phyloP scores from a whole-genome alignment of 1,140 invertebrate genomes.

The Pogonus chalceus region DNA sequence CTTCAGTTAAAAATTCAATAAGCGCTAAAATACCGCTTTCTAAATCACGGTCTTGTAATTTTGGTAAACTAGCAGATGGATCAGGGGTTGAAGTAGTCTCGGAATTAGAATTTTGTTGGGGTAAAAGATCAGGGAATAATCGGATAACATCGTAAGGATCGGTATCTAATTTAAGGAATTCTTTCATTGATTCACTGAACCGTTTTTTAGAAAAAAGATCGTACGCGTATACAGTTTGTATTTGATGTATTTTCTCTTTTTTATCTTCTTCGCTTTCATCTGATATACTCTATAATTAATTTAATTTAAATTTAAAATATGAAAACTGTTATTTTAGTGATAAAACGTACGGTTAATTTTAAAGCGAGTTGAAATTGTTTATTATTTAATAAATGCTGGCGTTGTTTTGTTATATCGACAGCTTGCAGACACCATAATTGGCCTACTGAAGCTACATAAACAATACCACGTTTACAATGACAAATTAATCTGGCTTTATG shows the following conservation, averaged over 20 bases:
- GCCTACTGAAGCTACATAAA: conserved; percentile 78
- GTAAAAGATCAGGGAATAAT: conserved; percentile 81
- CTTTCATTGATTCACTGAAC: conserved; percentile 81
- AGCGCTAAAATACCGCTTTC: conserved; percentile 82
- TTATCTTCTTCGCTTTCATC: conserved; percentile 75
- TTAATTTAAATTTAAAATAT: not conserved
- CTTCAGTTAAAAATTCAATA: conserved; percentile 79
- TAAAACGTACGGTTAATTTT: conserved; percentile 69
- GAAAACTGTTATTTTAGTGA: not conserved
- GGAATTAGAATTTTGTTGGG: conserved; percentile 46
- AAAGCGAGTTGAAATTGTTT: conserved; percentile 93
- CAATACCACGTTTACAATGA: conserved; percentile 58
- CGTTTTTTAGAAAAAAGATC: conserved; percentile 81
- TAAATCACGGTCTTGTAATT: conserved; percentile 71
- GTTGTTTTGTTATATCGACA: conserved; percentile 70
- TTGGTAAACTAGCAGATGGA: conserved; percentile 38
- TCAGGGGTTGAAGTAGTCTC: conserved; percentile 40
- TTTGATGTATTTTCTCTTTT: conserved; percentile 68
- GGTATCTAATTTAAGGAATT: conserved; percentile 80
- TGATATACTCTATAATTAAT: conserved; percentile 61
- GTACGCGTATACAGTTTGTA: conserved; percentile 83
- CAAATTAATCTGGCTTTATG: conserved; percentile 53
- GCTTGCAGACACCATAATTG: conserved; percentile 78
- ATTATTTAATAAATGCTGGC: conserved; percentile 67
- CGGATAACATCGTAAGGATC: conserved; percentile 92